Conservation (phyloP, 1,140 invertebrate species). For the Eriosoma lanigerum region DNA sequence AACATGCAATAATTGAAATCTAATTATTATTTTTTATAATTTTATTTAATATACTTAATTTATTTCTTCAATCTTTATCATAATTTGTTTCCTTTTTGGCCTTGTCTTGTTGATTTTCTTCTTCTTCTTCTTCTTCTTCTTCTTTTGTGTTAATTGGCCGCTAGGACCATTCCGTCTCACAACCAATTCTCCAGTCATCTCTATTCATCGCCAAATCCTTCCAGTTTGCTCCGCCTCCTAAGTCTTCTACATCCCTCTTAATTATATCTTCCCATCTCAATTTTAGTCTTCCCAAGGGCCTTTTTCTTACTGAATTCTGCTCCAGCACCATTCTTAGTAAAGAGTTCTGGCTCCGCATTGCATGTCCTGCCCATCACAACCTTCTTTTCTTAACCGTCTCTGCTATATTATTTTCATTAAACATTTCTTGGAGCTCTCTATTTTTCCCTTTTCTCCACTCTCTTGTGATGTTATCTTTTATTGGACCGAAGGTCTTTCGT, state of each 20-base stretch:
- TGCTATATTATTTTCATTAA: conserved; percentile 36
- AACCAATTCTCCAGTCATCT: conserved; percentile 26
- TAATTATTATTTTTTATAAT: too few species aligned
- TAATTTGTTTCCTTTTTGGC: too few species aligned
- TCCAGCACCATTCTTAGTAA: conserved; percentile 16
- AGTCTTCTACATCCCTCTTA: conserved; percentile 23
- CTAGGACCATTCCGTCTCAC: conserved; percentile 27
- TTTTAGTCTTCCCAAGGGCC: conserved; percentile 16
- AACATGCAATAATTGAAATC: too few species aligned
- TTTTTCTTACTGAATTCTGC: background rate
- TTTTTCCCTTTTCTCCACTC: conserved; percentile 21
- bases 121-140: too few species aligned
- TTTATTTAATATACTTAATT: too few species aligned
- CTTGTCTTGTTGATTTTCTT: too few species aligned
- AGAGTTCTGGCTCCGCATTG: conserved; percentile 23
- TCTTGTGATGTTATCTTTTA: conserved; percentile 10
- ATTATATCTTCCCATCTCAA: conserved; percentile 26
- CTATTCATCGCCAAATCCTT: conserved; percentile 29
- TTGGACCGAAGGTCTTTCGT: conserved; percentile 28
- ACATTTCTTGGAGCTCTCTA: conserved; percentile 12
- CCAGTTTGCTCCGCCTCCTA: conserved; percentile 28
- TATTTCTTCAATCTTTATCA: too few species aligned
- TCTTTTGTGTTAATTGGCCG: background rate
- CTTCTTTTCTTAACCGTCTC: conserved; percentile 26
- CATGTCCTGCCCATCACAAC: conserved; percentile 18